Percentiles rank a stretch among this genome's conserved stretches.
phyloP scores from a whole-genome alignment of 2,888 invertebrate genomes.

The Meghimatium bilineatum region DNA sequence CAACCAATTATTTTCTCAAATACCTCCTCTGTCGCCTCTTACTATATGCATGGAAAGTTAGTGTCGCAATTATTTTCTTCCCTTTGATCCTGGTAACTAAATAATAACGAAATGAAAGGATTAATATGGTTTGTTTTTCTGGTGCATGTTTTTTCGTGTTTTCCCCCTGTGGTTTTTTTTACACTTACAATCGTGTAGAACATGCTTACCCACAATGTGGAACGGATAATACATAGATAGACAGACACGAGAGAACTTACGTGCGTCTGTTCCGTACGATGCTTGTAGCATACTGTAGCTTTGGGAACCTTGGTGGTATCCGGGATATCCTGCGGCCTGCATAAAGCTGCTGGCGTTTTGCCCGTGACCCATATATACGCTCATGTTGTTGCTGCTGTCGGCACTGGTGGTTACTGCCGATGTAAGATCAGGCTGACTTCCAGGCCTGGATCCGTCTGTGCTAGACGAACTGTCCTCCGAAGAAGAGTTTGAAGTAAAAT shows the following conservation, averaged over 20 bases:
- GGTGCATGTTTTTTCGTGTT: too few species aligned
- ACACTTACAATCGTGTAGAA: too few species aligned
- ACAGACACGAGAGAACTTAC: conserved; percentile 34
- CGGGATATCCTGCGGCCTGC: conserved; percentile 51
- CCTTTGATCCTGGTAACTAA: too few species aligned
- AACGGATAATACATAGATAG: neutral
- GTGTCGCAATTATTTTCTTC: too few species aligned
- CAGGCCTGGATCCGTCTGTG: conserved; percentile 21
- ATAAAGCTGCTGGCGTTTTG: conserved; percentile 55
- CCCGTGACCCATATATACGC: conserved; percentile 54
- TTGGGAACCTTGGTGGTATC: conserved; percentile 49
- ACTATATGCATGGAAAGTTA: too few species aligned
- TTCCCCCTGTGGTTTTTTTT: too few species aligned
- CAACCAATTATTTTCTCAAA: too few species aligned
- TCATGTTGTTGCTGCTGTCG: conserved; percentile 44
- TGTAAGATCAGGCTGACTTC: conserved; percentile 27
- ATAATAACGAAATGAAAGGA: too few species aligned
- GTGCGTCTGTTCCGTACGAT: conserved; percentile 47
- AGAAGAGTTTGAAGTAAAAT: neutral
- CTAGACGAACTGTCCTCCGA: conserved; percentile 23
- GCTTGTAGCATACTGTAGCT: conserved; percentile 53
- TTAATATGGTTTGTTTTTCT: too few species aligned
- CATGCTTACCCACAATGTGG: too few species aligned
- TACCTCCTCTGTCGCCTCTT: too few species aligned
- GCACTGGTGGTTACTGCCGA: conserved; percentile 15